Base-by-base conservation (phyloP, 2,888 invertebrate genomes). In the Falcaria lacertinaria region DNA sequence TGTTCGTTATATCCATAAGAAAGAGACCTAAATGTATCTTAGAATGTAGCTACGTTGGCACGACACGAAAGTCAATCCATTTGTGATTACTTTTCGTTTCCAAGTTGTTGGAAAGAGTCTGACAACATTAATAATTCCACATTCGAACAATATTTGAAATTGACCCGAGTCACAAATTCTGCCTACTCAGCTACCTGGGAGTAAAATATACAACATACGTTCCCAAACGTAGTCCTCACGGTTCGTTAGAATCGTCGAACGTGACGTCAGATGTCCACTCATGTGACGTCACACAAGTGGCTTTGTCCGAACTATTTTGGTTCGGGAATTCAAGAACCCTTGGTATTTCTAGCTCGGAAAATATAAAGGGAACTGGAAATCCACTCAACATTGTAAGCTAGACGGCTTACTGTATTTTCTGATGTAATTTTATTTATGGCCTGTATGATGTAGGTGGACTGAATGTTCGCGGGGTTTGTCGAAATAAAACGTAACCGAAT, bases 191-290 rank as follows among this genome's bases (percentile, higher is more conserved):
- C 28, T 28, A 15, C 34, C 34, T 34, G 34, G 8, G 15, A 15
- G 34, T 14, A 22, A 37, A 37, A 37, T 22, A 37, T 22, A 25
- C 14, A 25, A 37, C 22, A 37, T 22, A 37, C 25, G 15, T 15
- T 15, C 25, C 14, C 15, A 14, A 15, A 15, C 15, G 22, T 8
- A 15, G 37, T 25, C 15, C 15, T 37, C 45, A 56, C 45, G 58
- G 57, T 61, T 61, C 57, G 60, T 61, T 61, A 59, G 36, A 49
- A 43, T 33, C 42, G 44, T 51, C 52, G 52, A 47, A 59, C 54
- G 54, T 54, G 57, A 59, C 47, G 47, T 47, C 52, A 53, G 42
- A 50, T 55, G 53, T 54, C 55, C 54, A 53, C 45, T 50, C 35
- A 37, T 14, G 22, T 15, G 41, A 13, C 34, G 42, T 37, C 39